These are phyloP conservation scores for Calypte anna DNA, from an alignment of 2,113 vertebrate genomes.

Conservation along the genomic window DNA sequence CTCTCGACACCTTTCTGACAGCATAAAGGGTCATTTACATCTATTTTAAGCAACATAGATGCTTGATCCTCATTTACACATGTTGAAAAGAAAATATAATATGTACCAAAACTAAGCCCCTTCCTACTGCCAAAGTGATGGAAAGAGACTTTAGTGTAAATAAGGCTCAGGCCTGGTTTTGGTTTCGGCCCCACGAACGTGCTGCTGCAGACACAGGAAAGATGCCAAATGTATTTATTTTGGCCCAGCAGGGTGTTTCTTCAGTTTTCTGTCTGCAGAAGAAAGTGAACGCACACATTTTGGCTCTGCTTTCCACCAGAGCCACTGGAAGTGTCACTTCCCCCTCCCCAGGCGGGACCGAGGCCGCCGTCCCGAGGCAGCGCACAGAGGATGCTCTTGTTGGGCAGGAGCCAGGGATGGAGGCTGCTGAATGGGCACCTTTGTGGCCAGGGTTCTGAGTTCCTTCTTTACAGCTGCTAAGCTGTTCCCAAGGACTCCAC, in stretches of 20 bases:
- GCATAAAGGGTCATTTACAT: slow-evolving; percentile 55
- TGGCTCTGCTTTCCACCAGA: background rate
- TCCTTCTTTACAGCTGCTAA: background rate
- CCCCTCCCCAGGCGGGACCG: background rate
- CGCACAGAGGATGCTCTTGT: slow-evolving; percentile 44
- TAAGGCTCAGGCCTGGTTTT: slow-evolving; percentile 27
- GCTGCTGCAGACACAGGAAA: background rate
- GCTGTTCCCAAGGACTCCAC: background rate
- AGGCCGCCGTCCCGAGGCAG: background rate
- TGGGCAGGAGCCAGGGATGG: background rate
- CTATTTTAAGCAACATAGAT: slow-evolving; percentile 36
- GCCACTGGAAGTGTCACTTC: slow-evolving; percentile 15
- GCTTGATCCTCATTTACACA: slow-evolving; percentile 42
- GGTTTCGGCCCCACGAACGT: background rate
- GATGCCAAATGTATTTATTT: slow-evolving; percentile 53
- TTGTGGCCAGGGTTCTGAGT: background rate
- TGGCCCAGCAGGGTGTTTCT: slow-evolving; percentile 7
- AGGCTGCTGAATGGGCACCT: background rate
- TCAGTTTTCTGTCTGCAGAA: slow-evolving; percentile 24
- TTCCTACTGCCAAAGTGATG: slow-evolving; percentile 53
- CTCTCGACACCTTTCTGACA: slow-evolving; percentile 14
- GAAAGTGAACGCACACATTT: background rate
- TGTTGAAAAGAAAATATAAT: slow-evolving; percentile 52
- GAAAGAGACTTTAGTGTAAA: slow-evolving; percentile 54
- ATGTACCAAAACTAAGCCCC: background rate